phyloP scores from a whole-genome alignment of 2,888 invertebrate genomes.

The Minunthozetes semirufus region DNA sequence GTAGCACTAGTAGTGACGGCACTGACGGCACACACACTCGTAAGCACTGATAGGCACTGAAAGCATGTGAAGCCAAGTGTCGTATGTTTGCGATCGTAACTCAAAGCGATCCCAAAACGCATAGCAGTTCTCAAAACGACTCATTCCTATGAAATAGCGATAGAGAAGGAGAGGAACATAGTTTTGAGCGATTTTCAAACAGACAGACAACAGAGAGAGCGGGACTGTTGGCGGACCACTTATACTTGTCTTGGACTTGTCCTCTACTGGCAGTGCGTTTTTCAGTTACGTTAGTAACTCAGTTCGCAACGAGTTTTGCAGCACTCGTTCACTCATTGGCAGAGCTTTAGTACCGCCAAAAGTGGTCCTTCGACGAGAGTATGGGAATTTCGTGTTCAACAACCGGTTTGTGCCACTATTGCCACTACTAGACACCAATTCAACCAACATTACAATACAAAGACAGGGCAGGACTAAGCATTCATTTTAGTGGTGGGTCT shows the following conservation, averaged over 20 bases:
- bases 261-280: neutral
- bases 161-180: neutral
- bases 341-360: slow-evolving; percentile 6
- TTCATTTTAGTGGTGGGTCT: neutral
- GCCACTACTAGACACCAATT: neutral
- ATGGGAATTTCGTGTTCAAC: slow-evolving; percentile 30
- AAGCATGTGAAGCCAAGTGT: neutral
- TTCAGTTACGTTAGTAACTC: slow-evolving; percentile 1
- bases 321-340: slow-evolving; percentile 5
- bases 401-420: slow-evolving; percentile 16
- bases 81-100: neutral
- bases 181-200: neutral
- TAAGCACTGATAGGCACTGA: neutral
- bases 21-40: neutral
- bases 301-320: slow-evolving; percentile 17
- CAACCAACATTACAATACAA: slow-evolving; percentile 3
- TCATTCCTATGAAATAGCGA: neutral
- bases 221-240: neutral
- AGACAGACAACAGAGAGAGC: neutral
- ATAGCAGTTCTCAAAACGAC: no score
- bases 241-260: neutral
- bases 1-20: no score
- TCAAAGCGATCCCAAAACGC: no score
- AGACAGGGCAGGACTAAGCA: neutral
- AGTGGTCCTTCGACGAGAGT: slow-evolving; percentile 25